Conservation (phyloP, 2,113 vertebrate species). For the Gnathonemus longibarbis region DNA sequence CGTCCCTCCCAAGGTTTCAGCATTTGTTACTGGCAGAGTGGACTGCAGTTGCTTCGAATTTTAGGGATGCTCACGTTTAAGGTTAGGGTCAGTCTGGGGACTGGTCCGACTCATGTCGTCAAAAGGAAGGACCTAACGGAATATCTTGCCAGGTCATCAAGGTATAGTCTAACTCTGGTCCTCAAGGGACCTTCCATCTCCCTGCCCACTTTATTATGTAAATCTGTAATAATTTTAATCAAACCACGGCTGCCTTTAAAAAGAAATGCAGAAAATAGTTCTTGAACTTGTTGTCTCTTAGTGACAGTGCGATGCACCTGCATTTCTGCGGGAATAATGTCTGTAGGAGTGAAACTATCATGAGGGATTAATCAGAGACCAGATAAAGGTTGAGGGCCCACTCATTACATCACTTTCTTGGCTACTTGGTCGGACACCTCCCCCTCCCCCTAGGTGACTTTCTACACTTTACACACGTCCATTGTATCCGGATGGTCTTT, state of each 20-base stretch:
- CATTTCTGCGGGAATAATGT: not conserved
- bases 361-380: not conserved
- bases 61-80: constrained; percentile 1
- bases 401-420: not conserved
- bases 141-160: not conserved
- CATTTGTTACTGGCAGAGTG: not conserved
- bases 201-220: not conserved
- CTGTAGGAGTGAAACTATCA: not conserved
- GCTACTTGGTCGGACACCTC: not conserved
- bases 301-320: not conserved
- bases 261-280: not conserved
- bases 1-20: not conserved
- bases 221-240: not conserved
- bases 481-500: not conserved
- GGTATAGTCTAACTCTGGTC: not conserved
- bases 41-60: not conserved
- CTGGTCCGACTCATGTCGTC: not conserved
- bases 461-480: not conserved
- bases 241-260: not conserved
- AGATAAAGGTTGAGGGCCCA: not conserved
- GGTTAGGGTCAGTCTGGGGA: not conserved
- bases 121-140: not conserved
- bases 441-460: not conserved
- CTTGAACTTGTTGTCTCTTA: not conserved
- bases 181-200: not conserved